Conservation (phyloP, 1,140 invertebrate species). For the Eumaeus atala region DNA sequence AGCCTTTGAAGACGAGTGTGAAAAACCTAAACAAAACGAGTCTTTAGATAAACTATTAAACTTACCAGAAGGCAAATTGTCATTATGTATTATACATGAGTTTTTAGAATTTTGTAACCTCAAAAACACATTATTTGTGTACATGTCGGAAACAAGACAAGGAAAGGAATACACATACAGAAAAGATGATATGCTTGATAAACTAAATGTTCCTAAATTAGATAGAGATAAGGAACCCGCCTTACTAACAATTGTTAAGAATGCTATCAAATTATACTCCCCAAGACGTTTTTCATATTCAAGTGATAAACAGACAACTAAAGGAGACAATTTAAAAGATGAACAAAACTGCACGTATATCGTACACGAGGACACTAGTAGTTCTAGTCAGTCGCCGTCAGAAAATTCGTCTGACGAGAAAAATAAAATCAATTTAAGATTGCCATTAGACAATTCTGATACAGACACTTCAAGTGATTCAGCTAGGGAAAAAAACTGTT, state of each 20-base stretch:
- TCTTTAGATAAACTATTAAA: constrained; percentile 58
- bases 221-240: constrained; percentile 48
- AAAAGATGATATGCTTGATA: constrained; percentile 37
- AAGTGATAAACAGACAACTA: constrained; percentile 28
- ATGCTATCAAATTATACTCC: constrained; percentile 33
- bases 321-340: constrained; percentile 34
- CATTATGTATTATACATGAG: constrained; percentile 63
- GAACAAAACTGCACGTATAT: constrained; percentile 63
- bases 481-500: constrained; percentile 49
- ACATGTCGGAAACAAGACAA: constrained; percentile 68
- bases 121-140: constrained; percentile 70
- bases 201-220: constrained; percentile 43
- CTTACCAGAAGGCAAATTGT: constrained; percentile 58
- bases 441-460: constrained; percentile 60
- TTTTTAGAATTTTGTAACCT: constrained; percentile 70
- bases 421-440: constrained; percentile 54
- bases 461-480: constrained; percentile 66
- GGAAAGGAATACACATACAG: constrained; percentile 59
- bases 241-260: constrained; percentile 52
- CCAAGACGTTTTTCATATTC: constrained; percentile 20
- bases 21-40: constrained; percentile 59
- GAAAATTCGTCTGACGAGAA: constrained; percentile 67
- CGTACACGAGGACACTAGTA: constrained; percentile 58
- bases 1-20: constrained; percentile 67
- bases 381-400: constrained; percentile 52